These are phyloP conservation scores for Pteromalus puparum DNA, from an alignment of 1,140 invertebrate genomes.

Conservation along the genomic window DNA sequence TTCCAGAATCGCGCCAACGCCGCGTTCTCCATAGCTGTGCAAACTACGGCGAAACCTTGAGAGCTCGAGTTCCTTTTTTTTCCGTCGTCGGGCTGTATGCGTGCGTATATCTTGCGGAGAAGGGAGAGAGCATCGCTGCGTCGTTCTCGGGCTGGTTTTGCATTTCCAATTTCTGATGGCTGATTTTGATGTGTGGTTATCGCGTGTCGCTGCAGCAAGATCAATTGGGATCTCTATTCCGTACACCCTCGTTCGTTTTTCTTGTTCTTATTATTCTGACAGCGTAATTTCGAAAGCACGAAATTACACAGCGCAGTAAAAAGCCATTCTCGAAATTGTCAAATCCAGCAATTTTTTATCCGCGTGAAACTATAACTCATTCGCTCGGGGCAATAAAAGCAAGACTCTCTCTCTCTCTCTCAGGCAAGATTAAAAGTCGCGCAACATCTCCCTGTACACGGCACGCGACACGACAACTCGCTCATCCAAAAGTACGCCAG, in stretches of 20 bases:
- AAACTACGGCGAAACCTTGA: neutral
- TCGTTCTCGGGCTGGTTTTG: neutral
- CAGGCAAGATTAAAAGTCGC: neutral
- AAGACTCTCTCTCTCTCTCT: neutral
- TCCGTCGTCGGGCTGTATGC: neutral
- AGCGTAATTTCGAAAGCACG: too few relatives aligned
- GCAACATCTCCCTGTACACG: neutral
- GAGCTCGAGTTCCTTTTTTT: too few relatives aligned
- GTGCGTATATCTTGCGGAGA: neutral
- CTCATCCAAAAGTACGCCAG: neutral
- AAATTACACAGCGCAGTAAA: too few relatives aligned
- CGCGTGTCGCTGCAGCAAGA: neutral
- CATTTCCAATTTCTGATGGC: constrained; percentile 12
- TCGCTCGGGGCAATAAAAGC: neutral
- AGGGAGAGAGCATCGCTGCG: too few relatives aligned
- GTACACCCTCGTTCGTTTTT: neutral
- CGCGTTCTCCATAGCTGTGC: neutral
- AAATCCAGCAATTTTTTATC: neutral
- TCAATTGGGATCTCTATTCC: too few relatives aligned
- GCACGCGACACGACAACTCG: neutral
- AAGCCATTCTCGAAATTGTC: too few relatives aligned
- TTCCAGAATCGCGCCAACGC: neutral
- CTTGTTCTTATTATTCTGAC: neutral
- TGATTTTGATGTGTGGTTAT: constrained; percentile 8
- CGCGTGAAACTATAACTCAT: neutral